Percentiles rank a stretch among this genome's conserved stretches.
Conservation (phyloP, 2,797 vertebrate genomes). For the Rousettus madagascariensis region DNA sequence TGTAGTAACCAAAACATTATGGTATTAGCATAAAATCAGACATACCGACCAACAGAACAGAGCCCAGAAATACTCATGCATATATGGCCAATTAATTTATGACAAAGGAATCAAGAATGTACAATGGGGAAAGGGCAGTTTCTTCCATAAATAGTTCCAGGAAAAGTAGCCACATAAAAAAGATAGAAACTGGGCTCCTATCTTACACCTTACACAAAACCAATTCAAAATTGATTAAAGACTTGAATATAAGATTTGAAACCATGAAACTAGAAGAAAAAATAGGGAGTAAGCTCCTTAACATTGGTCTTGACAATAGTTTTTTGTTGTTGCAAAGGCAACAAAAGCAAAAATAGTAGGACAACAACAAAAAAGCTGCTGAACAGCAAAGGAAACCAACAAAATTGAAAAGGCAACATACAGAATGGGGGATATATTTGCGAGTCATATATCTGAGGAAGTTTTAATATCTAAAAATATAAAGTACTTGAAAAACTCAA, state of each 20-base stretch:
- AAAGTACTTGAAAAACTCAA: not conserved
- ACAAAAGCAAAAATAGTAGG: not conserved
- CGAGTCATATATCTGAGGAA: not conserved
- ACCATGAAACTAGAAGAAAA: not conserved
- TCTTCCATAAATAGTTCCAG: not conserved
- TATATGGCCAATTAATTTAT: not conserved
- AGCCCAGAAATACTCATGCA: not conserved
- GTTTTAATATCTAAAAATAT: not conserved
- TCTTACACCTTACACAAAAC: not conserved
- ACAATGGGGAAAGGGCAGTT: not conserved
- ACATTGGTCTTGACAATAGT: not conserved
- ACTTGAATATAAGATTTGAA: not conserved
- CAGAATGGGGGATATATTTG: not conserved
- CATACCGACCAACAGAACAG: not conserved
- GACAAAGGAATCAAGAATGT: not conserved
- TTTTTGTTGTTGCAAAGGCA: not conserved
- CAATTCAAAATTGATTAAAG: not conserved
- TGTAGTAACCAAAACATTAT: not conserved
- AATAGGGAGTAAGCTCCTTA: not conserved
- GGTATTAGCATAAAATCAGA: not conserved
- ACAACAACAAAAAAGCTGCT: not conserved
- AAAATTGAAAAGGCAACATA: not conserved
- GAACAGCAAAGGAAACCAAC: not conserved
- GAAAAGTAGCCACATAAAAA: not conserved
- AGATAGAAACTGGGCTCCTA: not conserved